Evolutionary conservation across 2,113 vertebrate genomes (phyloP), one percentile per base, ranked within the genome.

Genomic region (Syngnathus floridae): DNA sequence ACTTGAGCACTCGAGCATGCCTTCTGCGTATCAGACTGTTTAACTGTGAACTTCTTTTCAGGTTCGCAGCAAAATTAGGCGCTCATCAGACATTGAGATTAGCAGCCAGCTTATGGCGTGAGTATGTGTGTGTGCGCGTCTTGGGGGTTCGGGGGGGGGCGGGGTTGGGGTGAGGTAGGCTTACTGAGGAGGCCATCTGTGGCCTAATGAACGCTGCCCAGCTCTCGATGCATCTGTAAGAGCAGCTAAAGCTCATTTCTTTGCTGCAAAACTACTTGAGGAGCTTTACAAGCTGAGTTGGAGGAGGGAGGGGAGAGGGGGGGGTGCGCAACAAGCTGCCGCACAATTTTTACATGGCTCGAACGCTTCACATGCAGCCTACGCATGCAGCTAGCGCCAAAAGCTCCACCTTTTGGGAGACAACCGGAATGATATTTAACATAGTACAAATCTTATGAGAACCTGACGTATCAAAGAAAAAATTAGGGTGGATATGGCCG

Each of bases 241-340:
- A 75, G 81, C 82, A 88, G 89, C 89, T 89, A 86, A 90, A 89
- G 83, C 90, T 87, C 86, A 90, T 90, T 90, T 90, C 84, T 87
- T 89, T 88, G 73, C 85, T 89, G 82, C 82, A 89, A 87, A 85
- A 88, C 83, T 80, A 84, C 83, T 88, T 87, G 81, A 90, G 83
- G 82, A 85, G 79, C 82, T 89, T 89, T 90, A 73, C 70, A 62
- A 40, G 76, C 65, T 71, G 73, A 54, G 76, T 35, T 70, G 76
- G 55, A 71, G 70, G 74, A 19, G 43, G 13, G 31, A 45, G 17
- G 72, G 70, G 74, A 11, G 43, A 9, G 31, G 62, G 17, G 26
- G 62, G 26, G 46, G 67, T 82, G 77, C 79, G 82, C 76, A 69
- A 82, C 88, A 90, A 89, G 88, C 88, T 91, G 89, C 84, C 86